A percentile compares a stretch with the other conserved stretches of the same genome.
Evolutionary conservation across 2,113 vertebrate genomes (phyloP).

Genomic region (Notechis scutatus): DNA sequence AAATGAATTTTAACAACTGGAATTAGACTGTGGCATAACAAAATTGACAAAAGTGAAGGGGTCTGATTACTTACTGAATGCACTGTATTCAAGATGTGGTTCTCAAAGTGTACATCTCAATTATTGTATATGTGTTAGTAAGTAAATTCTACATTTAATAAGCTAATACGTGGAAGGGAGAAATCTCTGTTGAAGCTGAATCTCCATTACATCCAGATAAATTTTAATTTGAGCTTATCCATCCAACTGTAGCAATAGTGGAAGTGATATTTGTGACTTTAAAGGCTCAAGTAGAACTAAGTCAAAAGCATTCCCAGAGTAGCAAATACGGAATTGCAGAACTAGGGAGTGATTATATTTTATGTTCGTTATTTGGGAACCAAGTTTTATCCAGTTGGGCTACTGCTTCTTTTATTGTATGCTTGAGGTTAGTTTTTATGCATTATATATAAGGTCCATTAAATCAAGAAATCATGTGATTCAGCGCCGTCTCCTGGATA

Average conservation of each 20-base stretch:
- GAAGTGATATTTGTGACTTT: neutral
- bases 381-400: neutral
- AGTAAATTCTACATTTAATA: neutral
- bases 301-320: neutral
- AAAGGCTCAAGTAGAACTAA: neutral
- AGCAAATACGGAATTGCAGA: neutral
- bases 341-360: neutral
- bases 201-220: neutral
- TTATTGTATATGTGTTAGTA: neutral
- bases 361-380: neutral
- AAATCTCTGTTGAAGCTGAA: neutral
- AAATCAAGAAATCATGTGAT: neutral
- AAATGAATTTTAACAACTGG: neutral
- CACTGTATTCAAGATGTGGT: neutral
- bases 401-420: neutral
- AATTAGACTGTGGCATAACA: neutral
- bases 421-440: neutral
- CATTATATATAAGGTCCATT: neutral
- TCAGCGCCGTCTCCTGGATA: neutral
- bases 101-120: neutral
- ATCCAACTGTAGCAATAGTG: neutral
- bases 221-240: neutral
- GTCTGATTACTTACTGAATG: neutral
- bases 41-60: neutral
- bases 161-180: neutral